phyloP scores from a whole-genome alignment of 2,797 vertebrate genomes.

The Galago senegalensis region DNA sequence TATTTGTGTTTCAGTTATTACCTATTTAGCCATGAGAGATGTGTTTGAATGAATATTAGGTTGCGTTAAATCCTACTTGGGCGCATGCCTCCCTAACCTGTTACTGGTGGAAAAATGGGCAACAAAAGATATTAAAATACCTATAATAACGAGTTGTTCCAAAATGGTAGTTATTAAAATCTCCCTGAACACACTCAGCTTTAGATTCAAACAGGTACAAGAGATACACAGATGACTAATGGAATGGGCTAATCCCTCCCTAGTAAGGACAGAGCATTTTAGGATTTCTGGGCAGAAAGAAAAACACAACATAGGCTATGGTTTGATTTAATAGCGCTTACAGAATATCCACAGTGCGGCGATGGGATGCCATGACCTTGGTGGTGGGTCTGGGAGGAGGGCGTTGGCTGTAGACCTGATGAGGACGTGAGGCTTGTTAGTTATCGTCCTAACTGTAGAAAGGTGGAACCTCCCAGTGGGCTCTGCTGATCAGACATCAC shows the following conservation, averaged over 20 bases:
- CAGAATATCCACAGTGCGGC: background rate
- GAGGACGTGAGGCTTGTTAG: background rate
- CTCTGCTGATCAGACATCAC: background rate
- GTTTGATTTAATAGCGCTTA: conserved; percentile 34
- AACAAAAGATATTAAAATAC: conserved; percentile 73
- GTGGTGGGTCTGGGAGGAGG: background rate
- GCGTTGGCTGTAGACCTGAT: background rate
- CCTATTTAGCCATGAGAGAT: conserved; percentile 88
- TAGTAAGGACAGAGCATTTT: conserved; percentile 4
- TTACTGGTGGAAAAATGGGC: conserved; percentile 76
- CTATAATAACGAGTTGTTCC: conserved; percentile 72
- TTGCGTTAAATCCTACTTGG: conserved; percentile 87
- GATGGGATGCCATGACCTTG: background rate
- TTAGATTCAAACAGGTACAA: conserved; percentile 67
- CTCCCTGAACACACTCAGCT: conserved; percentile 52
- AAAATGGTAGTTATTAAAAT: conserved; percentile 69
- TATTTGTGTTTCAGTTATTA: conserved; percentile 90
- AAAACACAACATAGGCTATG: conserved; percentile 17
- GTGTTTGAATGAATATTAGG: conserved; percentile 85
- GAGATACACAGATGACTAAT: conserved; percentile 45
- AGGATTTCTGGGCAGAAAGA: conserved; percentile 28
- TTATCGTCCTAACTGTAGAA: background rate
- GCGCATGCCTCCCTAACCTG: conserved; percentile 73
- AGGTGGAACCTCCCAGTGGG: background rate
- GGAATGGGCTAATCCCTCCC: background rate